Evolutionary conservation across 2,797 vertebrate species (phyloP).

Genomic region (Hirundo rustica): DNA sequence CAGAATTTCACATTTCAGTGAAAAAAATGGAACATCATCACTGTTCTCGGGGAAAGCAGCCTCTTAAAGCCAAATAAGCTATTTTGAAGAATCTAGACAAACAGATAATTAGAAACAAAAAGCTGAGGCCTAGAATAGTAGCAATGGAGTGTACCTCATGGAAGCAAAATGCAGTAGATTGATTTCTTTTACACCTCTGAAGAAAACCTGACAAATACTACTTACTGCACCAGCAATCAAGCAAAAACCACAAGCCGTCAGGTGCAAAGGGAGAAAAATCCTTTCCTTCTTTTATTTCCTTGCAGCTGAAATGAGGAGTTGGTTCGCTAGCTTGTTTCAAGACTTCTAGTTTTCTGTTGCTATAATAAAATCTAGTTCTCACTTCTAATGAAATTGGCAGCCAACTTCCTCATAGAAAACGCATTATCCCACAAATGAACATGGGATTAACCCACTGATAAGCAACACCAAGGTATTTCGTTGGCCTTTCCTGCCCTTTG

Average conservation of each 20-base stretch:
- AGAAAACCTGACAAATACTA: background rate
- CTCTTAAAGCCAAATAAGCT: background rate
- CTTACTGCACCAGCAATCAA: background rate
- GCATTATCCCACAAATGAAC: background rate
- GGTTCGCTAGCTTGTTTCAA: background rate
- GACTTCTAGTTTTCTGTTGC: background rate
- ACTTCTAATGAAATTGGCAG: background rate
- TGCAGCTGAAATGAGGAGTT: background rate
- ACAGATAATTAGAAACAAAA: background rate
- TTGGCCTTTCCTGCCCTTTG: background rate
- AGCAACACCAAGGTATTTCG: background rate
- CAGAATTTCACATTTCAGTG: background rate
- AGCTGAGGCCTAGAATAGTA: background rate
- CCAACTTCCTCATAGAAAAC: background rate
- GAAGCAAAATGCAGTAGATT: background rate
- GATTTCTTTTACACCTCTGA: background rate
- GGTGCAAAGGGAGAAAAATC: background rate
- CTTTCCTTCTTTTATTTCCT: background rate
- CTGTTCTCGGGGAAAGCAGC: background rate
- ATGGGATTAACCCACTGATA: constrained; percentile 8
- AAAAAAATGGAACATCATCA: background rate
- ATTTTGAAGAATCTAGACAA: background rate
- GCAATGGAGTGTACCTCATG: background rate
- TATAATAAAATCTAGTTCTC: background rate
- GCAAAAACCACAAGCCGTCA: background rate